A percentile compares a stretch with the other conserved stretches of the same genome.
These are phyloP conservation scores for Theonella swinhoei DNA, from an alignment of 37 sponge, comb jelly and placozoan species.

Conservation along the genomic window DNA sequence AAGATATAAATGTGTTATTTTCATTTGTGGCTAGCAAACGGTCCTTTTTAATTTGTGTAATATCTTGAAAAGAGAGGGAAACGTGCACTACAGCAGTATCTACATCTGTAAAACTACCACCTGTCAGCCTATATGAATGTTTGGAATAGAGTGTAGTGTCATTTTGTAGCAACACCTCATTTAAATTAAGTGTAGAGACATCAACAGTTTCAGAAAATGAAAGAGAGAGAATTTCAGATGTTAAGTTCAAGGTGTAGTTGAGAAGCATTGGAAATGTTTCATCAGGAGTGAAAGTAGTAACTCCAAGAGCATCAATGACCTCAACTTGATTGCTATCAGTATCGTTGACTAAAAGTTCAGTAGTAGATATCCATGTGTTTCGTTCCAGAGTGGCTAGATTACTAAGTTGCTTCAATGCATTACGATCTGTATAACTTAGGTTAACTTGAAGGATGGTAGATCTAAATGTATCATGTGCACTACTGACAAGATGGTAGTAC, in stretches of 20 bases:
- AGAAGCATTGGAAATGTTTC: constrained; percentile 34
- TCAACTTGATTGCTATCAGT: constrained; percentile 62
- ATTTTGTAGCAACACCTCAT: constrained; percentile 57
- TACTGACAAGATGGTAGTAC: constrained; percentile 51
- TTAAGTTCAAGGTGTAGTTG: constrained; percentile 68
- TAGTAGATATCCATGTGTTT: constrained; percentile 64
- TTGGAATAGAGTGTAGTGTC: background rate
- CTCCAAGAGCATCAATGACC: constrained; percentile 19
- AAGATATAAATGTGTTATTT: constrained; percentile 72
- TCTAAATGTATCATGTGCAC: constrained; percentile 52
- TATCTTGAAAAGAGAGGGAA: constrained; percentile 46
- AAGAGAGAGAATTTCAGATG: constrained; percentile 65
- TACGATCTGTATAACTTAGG: constrained; percentile 75
- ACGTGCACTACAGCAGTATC: constrained; percentile 68
- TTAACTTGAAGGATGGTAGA: constrained; percentile 58
- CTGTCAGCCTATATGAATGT: constrained; percentile 32
- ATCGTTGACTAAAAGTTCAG: constrained; percentile 58
- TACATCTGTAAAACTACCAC: constrained; percentile 12
- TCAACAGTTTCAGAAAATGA: constrained; percentile 85
- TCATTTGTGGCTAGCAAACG: constrained; percentile 46
- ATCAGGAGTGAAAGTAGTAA: constrained; percentile 44
- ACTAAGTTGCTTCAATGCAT: constrained; percentile 66
- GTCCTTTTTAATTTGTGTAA: constrained; percentile 73
- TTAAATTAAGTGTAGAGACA: constrained; percentile 37
- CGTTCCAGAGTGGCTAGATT: constrained; percentile 55